A percentile compares a stretch with the other conserved stretches of the same genome.
Evolutionary conservation across 2,888 invertebrate species (phyloP).

Genomic region (Andrena bicolor): DNA sequence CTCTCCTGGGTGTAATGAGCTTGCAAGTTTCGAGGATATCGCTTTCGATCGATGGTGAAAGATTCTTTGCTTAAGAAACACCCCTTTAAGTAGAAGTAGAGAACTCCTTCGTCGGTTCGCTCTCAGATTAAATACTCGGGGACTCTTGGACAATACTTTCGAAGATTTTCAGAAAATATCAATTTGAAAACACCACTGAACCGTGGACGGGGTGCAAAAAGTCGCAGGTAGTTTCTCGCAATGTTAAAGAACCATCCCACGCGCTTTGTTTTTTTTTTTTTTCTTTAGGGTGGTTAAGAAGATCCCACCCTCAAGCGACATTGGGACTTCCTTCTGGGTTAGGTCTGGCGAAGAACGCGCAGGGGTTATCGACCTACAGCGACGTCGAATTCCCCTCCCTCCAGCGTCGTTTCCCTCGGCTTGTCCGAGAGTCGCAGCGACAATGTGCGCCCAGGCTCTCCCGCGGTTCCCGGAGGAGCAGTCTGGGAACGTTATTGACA

Average conservation of each 20-base stretch:
- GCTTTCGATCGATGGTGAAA: background rate
- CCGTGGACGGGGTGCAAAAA: too few species aligned
- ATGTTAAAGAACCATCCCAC: background rate
- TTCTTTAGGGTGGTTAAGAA: background rate
- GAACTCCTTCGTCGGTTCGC: too few species aligned
- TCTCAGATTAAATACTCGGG: too few species aligned
- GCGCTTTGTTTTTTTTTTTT: background rate
- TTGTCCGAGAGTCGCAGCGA: background rate
- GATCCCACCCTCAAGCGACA: conserved; percentile 16
- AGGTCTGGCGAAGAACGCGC: conserved; percentile 44
- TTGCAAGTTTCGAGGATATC: conserved; percentile 1
- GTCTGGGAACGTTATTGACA: background rate
- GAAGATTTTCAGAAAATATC: too few species aligned
- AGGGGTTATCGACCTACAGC: conserved; percentile 58
- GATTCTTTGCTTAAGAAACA: too few species aligned
- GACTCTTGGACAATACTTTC: too few species aligned
- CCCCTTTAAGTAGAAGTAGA: too few species aligned
- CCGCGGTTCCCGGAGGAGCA: background rate
- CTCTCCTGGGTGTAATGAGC: background rate
- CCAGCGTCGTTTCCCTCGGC: conserved; percentile 11
- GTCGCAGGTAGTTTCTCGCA: background rate
- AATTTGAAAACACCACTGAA: too few species aligned
- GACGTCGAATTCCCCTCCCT: conserved; percentile 31
- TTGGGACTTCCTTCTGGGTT: conserved; percentile 13
- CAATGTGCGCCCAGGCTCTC: too few species aligned